These are phyloP conservation scores for Capitella teleta DNA, from an alignment of 1,140 invertebrate species.

Conservation along the genomic window DNA sequence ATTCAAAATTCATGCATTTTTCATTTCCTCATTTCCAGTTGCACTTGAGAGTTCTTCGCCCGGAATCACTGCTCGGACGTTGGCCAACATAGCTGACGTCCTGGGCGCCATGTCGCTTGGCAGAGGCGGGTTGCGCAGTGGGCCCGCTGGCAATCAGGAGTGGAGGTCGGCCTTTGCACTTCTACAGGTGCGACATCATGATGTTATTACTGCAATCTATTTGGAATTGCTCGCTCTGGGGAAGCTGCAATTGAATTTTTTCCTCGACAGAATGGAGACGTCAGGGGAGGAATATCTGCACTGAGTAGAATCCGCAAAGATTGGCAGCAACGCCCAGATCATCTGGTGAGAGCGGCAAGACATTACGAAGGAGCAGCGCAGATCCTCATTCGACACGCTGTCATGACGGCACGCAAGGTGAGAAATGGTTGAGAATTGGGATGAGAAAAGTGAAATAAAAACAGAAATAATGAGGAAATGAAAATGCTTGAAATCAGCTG, in stretches of 20 bases:
- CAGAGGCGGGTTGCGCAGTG: conserved; percentile 43
- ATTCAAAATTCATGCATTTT: too few relatives aligned
- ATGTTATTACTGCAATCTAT: too few relatives aligned
- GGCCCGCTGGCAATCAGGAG: conserved; percentile 42
- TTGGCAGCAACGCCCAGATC: conserved; percentile 41
- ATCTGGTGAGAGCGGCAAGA: conserved; percentile 43
- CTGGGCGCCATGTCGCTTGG: conserved; percentile 41
- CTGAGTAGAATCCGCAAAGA: conserved; percentile 18
- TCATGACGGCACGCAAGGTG: conserved; percentile 39
- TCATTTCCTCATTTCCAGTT: conserved; percentile 25
- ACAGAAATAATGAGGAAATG: too few relatives aligned
- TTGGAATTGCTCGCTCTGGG: too few relatives aligned
- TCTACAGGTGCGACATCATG: too few relatives aligned
- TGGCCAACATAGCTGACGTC: conserved; percentile 44
- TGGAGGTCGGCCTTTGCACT: conserved; percentile 42
- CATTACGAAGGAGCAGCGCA: conserved; percentile 48
- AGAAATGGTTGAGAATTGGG: too few relatives aligned
- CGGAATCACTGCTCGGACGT: conserved; percentile 36
- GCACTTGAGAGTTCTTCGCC: conserved; percentile 20
- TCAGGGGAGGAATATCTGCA: background rate
- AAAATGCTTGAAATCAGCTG: too few relatives aligned
- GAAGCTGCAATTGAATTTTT: background rate
- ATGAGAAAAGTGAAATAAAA: too few relatives aligned
- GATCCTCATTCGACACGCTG: conserved; percentile 44
- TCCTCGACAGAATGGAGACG: conserved; percentile 15